Conservation (phyloP, 1,140 invertebrate species). For the Philotrypesis tridentata region DNA sequence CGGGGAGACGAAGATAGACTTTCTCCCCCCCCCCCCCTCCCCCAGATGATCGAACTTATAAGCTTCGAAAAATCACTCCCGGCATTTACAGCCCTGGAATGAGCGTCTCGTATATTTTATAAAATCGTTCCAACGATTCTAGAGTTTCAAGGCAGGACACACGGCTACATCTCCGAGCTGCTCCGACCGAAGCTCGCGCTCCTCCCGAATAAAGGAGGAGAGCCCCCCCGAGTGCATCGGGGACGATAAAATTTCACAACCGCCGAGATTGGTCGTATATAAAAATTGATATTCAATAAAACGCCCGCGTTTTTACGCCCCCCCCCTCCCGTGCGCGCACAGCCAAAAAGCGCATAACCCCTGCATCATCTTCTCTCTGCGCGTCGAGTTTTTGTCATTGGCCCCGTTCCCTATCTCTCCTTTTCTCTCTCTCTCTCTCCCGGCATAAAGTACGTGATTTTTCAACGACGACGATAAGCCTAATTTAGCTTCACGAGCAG, state of each 20-base stretch:
- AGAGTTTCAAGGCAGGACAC: neutral
- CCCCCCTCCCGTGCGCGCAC: too few relatives aligned
- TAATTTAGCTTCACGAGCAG: neutral
- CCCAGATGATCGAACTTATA: neutral
- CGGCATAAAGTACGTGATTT: neutral
- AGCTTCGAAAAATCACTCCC: neutral
- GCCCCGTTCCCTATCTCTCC: too few relatives aligned
- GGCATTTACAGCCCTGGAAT: neutral
- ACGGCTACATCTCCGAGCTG: neutral
- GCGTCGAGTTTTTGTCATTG: too few relatives aligned
- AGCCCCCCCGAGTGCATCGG: neutral
- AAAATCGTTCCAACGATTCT: neutral
- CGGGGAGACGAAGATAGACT: neutral
- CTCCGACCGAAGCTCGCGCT: too few relatives aligned
- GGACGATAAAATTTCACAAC: neutral
- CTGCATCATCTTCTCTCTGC: too few relatives aligned
- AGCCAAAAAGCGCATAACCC: neutral
- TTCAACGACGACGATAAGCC: neutral
- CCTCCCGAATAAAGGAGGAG: neutral
- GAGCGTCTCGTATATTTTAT: neutral
- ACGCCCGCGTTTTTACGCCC: neutral
- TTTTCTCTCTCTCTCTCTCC: too few relatives aligned
- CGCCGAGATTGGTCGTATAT: neutral
- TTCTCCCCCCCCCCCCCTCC: neutral
- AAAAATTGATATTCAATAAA: conserved; percentile 25